Conservation (phyloP, 2,888 invertebrate genomes). For the Xanthorhoe designata region DNA sequence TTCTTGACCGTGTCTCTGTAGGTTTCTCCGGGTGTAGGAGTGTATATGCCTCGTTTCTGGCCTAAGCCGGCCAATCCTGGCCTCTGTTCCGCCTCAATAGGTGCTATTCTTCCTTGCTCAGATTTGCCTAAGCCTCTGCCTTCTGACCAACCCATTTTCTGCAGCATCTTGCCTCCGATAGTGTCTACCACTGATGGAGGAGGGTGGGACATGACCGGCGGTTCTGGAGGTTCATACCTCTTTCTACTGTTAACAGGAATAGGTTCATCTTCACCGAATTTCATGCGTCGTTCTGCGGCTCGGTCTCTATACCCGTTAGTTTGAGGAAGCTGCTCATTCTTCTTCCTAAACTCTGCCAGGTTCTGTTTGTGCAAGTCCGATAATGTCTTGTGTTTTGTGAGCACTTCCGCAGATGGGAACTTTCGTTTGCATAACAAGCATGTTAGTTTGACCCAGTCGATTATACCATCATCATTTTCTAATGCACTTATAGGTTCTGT, state of each 20-base stretch:
- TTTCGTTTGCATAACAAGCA: constrained; percentile 98
- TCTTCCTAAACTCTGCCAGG: constrained; percentile 84
- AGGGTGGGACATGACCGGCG: constrained; percentile 83
- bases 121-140: constrained; percentile 97
- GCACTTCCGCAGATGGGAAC: constrained; percentile 94
- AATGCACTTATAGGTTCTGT: constrained; percentile 76
- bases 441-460: constrained; percentile 95
- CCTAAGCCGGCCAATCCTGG: constrained; percentile 94
- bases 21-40: constrained; percentile 92
- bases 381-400: constrained; percentile 95
- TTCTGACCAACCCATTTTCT: constrained; percentile 99
- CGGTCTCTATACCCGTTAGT: constrained; percentile 93
- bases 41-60: constrained; percentile 91
- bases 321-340: constrained; percentile 67
- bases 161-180: constrained; percentile 96
- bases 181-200: constrained; percentile 93
- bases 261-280: constrained; percentile 94
- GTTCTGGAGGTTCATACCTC: constrained; percentile 71
- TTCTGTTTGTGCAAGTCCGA: constrained; percentile 98
- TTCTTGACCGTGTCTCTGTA: constrained; percentile 96
- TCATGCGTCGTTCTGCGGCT: constrained; percentile 97
- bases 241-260: constrained; percentile 77
- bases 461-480: constrained; percentile 91
- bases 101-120: constrained; percentile 96
- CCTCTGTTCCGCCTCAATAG: constrained; percentile 92